Evolutionary conservation across 2,888 invertebrate species (phyloP).

Genomic region (Arge pagana): DNA sequence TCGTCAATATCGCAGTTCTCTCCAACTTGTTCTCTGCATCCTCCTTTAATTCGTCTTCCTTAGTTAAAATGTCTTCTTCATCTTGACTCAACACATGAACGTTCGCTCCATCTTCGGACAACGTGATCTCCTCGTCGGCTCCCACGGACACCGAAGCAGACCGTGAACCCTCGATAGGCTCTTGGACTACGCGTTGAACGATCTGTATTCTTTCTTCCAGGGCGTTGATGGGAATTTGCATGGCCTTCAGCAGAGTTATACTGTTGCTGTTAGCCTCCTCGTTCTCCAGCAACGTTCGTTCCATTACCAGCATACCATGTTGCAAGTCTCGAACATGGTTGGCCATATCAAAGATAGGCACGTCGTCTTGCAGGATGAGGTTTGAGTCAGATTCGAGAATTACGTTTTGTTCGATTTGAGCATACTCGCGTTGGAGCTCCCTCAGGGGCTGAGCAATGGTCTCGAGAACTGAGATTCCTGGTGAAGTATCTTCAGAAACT

Average conservation of each 20-base stretch:
- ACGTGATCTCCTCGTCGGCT: slow-evolving; percentile 23
- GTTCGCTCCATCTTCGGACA: slow-evolving; percentile 25
- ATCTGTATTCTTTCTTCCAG: slow-evolving; percentile 23
- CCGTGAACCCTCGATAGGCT: slow-evolving; percentile 25
- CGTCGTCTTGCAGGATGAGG: neutral
- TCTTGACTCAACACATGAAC: slow-evolving; percentile 23
- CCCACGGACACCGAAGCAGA: slow-evolving; percentile 24
- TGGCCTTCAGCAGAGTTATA: slow-evolving; percentile 18
- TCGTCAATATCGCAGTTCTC: slow-evolving; percentile 13
- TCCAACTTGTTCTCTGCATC: slow-evolving; percentile 23
- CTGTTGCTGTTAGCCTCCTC: slow-evolving; percentile 22
- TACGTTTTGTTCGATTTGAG: slow-evolving; percentile 20
- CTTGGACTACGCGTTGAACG: slow-evolving; percentile 9
- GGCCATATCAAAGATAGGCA: slow-evolving; percentile 13
- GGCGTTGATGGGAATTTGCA: slow-evolving; percentile 23
- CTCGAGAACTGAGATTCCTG: slow-evolving; percentile 49
- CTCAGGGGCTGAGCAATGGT: slow-evolving; percentile 44
- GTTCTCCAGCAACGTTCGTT: slow-evolving; percentile 24
- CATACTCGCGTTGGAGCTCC: slow-evolving; percentile 36
- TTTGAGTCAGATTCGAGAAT: slow-evolving; percentile 12
- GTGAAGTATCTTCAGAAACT: slow-evolving; percentile 39
- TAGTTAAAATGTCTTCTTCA: slow-evolving; percentile 20
- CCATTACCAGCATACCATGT: slow-evolving; percentile 19
- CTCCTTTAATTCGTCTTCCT: slow-evolving; percentile 27
- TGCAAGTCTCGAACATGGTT: slow-evolving; percentile 13